Evolutionary conservation across 1,140 invertebrate genomes (phyloP), one percentile per base, ranked within the genome.

Genomic region (Probaryconus sp.): DNA sequence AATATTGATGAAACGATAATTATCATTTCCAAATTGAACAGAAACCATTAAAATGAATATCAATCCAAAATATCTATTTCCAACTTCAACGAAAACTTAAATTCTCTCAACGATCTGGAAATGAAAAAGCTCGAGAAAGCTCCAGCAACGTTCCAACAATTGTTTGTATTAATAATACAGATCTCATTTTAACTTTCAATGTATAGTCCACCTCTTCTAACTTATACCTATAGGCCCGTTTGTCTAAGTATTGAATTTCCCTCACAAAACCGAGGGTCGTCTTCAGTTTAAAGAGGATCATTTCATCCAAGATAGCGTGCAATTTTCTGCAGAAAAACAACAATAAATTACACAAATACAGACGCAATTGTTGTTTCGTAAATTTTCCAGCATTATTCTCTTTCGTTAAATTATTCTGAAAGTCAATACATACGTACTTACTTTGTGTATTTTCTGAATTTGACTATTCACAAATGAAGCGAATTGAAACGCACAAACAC

Each of bases 271-370:
- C 24, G 9, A 51, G 45, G 35, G 18, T 43, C 37, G 37, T 63
- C 35, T 63, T 51, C 31, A 63, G 51, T 43, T 63, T 63, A 63
- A 63, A 63, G 58, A 33, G 37, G 58, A 63, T 42, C 58, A 13
- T 51, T 63, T 50, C 18, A 37, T 63, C 11, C 30, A 7, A 24
- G 37, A 16, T 30, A 47, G n/a, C 14, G 9, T 9, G 14, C 21
- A 47, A 30, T 14, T 30, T 42, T 10, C 13, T 14, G 14, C 43
- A 31, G 10, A 31, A 16, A 47, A 47, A 47, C 17, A 31, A 50
- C 17, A 31, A 50, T 50, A 50, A 50, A 50, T 35, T 33, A 35
- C 26, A 31, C 43, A 47, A 43, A 20, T 40, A 40, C 11, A 40
- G 37, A 43, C 0, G 21, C 3, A 26, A 30, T 26, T 9, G 16